Evolutionary conservation across 2,797 vertebrate species (phyloP), one percentile per base, ranked within the genome.

Genomic region (Alfaro cultratus): DNA sequence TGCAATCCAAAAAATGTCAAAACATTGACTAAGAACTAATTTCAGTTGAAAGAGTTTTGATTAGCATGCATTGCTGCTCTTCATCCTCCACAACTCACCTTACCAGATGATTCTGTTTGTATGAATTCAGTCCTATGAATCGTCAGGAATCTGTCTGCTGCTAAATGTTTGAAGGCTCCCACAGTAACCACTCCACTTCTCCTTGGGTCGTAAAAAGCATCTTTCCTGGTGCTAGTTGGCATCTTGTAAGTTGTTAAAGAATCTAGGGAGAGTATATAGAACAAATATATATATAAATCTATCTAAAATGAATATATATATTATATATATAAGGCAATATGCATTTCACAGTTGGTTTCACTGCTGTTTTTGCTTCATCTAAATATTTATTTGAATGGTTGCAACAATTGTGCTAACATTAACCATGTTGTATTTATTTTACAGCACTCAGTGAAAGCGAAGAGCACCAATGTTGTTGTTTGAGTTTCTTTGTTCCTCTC

Each of bases 311-410:
- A 89, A 89, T 92, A 90, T 53, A 55, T 53, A 51, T 91, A 88
- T 93, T 51, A 51, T n/a, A 88, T 93, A 92, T 86, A 93, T 87
- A 83, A 86, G 87, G 89, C 90, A 90, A 82, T 88, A 88, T 87
- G 86, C 88, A 92, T 89, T 90, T 90, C 86, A 88, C 89, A 87
- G 83, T 81, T 91, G 76, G 70, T 90, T 91, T 93, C 83, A 82
- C 91, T 89, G 89, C 92, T 77, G 82, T 90, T 53, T 80, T 80
- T 62, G 89, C 88, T 89, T 95, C 93, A 93, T 90, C 90, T 80
- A 60, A 94, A 94, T 94, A 94, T 96, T 96, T 95, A 95, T 96
- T 96, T 95, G 81, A 93, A 91, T 46, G 88, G 90, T 93, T 91
- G 88, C 88, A 70, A 92, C 89, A 83, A 88, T 83, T 60, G 74